Evolutionary conservation across 2,797 vertebrate genomes (phyloP).

Genomic region (Lepilemur ruficaudatus): DNA sequence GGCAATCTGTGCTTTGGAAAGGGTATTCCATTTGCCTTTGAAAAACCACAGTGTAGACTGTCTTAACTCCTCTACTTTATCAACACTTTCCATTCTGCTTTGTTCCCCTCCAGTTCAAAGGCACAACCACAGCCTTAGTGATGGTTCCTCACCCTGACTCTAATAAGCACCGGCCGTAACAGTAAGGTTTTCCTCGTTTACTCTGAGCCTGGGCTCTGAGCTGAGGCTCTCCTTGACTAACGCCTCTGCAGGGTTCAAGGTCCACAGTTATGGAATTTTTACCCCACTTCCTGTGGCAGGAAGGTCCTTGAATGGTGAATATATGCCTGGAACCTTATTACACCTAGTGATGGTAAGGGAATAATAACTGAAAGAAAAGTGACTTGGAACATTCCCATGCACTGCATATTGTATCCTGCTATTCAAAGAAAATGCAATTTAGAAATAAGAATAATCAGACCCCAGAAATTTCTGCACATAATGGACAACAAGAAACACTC

Average conservation of each 20-base stretch:
- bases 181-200: neutral
- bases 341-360: neutral
- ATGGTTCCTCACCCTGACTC: neutral
- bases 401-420: neutral
- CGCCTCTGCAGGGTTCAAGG: neutral
- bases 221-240: neutral
- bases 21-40: neutral
- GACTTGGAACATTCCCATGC: neutral
- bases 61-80: neutral
- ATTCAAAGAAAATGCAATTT: neutral
- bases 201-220: neutral
- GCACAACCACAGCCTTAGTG: neutral
- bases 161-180: neutral
- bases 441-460: constrained; percentile 46
- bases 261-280: neutral
- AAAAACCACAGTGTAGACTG: neutral
- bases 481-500: constrained; percentile 62
- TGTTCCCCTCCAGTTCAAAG: neutral
- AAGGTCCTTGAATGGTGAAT: neutral
- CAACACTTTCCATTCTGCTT: neutral
- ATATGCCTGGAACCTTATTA: neutral
- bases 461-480: neutral
- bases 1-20: neutral
- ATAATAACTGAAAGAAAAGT: neutral
- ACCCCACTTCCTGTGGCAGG: fast-evolving